Evolutionary conservation across 2,113 vertebrate genomes (phyloP).

Genomic region (Speoplatyrhinus poulsoni): DNA sequence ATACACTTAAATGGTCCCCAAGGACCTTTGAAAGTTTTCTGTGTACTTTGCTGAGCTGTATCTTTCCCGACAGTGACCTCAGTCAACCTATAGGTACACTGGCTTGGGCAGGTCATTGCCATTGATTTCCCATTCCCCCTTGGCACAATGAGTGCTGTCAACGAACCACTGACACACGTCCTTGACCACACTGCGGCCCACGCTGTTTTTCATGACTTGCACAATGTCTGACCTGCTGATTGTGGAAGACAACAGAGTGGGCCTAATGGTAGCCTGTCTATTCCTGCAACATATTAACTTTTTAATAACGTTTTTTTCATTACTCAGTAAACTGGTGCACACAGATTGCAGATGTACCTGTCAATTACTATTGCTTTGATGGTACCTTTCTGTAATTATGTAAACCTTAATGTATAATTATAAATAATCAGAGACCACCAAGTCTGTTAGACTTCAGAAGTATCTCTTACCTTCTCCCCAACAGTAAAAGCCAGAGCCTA

Average conservation of each 20-base stretch:
- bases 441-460: constrained; percentile 62
- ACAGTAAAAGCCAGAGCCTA: constrained; percentile 77
- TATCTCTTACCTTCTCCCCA: constrained; percentile 62
- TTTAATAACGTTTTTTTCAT: no score
- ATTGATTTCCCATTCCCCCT: constrained; percentile 78
- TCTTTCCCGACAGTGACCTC: constrained; percentile 75
- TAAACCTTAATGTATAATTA: constrained; percentile 72
- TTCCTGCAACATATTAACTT: constrained; percentile 30
- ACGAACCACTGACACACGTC: constrained; percentile 67
- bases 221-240: no score
- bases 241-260: neutral
- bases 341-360: constrained; percentile 46
- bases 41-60: constrained; percentile 75
- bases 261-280: neutral
- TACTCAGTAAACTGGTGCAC: constrained; percentile 29
- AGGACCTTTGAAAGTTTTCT: constrained; percentile 73
- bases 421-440: constrained; percentile 78
- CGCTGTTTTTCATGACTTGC: constrained; percentile 14
- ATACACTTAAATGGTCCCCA: constrained; percentile 59
- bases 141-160: constrained; percentile 74
- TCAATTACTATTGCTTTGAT: constrained; percentile 52
- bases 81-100: constrained; percentile 73
- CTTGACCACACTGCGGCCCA: constrained; percentile 70
- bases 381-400: constrained; percentile 52
- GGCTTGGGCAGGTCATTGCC: constrained; percentile 67